Conservation (phyloP, 2,888 invertebrate genomes). For the Dryomyza anilis region DNA sequence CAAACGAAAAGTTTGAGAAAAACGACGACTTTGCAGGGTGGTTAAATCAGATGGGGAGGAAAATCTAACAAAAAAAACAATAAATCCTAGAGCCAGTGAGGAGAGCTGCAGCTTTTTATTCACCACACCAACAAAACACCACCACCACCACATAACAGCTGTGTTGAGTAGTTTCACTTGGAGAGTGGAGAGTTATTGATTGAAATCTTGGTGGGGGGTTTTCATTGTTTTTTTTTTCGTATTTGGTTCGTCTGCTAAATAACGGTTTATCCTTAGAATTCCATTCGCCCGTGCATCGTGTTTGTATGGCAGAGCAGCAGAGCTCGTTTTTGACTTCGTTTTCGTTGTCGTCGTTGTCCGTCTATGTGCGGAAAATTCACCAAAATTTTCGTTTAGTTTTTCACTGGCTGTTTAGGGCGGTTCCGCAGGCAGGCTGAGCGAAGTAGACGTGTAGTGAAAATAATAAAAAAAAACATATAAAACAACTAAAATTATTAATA, state of each 20-base stretch:
- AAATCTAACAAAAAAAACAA: neutral
- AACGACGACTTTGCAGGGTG: too few relatives aligned
- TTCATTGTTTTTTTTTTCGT: neutral
- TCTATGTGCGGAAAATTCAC: conserved; percentile 53
- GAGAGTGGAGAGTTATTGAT: conserved; percentile 37
- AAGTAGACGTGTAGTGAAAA: conserved; percentile 44
- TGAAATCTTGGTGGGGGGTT: conserved; percentile 23
- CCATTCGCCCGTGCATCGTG: neutral
- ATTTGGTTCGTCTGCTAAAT: conserved; percentile 31
- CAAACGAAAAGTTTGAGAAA: too few relatives aligned
- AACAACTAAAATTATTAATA: conserved; percentile 14
- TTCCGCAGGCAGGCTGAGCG: conserved; percentile 61
- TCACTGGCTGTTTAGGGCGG: conserved; percentile 63
- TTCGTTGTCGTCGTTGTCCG: conserved; percentile 4
- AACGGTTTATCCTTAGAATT: conserved; percentile 35
- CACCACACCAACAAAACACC: conserved; percentile 22
- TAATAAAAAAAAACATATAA: conserved; percentile 26
- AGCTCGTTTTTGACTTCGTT: neutral
- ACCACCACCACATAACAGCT: conserved; percentile 20
- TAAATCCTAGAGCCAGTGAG: neutral
- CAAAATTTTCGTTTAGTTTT: conserved; percentile 62
- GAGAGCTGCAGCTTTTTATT: neutral
- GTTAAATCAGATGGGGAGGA: neutral
- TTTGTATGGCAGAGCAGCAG: neutral
- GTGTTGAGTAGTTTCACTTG: conserved; percentile 27